phyloP scores from a whole-genome alignment of 1,140 invertebrate genomes.

The Cotesia vestalis region DNA sequence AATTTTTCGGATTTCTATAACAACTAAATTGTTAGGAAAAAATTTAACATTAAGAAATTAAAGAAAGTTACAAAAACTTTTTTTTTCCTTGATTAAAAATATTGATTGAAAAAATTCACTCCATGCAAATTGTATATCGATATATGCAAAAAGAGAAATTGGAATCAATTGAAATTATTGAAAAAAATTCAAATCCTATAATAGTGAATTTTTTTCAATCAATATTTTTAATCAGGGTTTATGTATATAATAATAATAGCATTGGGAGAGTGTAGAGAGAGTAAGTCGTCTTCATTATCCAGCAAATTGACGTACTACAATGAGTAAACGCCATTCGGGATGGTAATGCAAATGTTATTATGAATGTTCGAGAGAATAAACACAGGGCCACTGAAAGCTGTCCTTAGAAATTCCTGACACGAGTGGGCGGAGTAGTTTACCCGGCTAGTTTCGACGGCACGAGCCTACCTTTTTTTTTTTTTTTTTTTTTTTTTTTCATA shows the following conservation, averaged over 20 bases:
- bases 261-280: not conserved
- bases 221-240: not conserved
- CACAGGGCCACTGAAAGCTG: slow-evolving; percentile 17
- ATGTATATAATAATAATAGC: not conserved
- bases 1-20: no score
- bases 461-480: slow-evolving; percentile 1
- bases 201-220: no score
- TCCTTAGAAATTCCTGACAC: slow-evolving; percentile 12
- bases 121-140: no score
- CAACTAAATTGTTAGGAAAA: no score
- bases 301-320: no score
- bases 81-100: no score
- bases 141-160: no score
- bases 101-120: no score
- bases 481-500: not conserved
- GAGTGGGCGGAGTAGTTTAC: slow-evolving; percentile 19
- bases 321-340: not conserved
- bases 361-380: slow-evolving; percentile 18
- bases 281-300: slow-evolving; percentile 1
- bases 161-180: no score
- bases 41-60: no score
- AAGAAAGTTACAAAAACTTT: no score
- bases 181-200: no score
- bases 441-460: slow-evolving; percentile 15
- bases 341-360: slow-evolving; percentile 6